Percentiles rank a stretch among this genome's conserved stretches.
Conservation (phyloP, 2,888 invertebrate genomes). For the Malthinus seriepunctatus region DNA sequence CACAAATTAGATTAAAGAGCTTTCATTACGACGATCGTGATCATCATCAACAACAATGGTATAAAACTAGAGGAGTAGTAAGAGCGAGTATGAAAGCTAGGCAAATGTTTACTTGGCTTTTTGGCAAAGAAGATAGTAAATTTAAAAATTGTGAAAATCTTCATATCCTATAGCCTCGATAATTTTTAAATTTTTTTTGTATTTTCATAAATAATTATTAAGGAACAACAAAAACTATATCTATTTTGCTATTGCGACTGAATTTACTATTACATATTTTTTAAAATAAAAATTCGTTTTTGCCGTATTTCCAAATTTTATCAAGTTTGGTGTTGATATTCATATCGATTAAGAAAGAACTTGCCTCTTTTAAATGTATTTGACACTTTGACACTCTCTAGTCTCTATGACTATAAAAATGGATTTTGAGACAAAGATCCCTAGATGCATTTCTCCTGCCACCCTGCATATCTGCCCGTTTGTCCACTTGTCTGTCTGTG, state of each 20-base stretch:
- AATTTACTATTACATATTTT: conserved; percentile 7
- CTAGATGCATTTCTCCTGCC: no score
- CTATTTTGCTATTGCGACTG: conserved; percentile 22
- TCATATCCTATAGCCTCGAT: conserved; percentile 71
- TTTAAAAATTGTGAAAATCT: conserved; percentile 92
- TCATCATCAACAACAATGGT: conserved; percentile 66
- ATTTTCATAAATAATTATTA: conserved; percentile 13
- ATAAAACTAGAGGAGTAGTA: conserved; percentile 82
- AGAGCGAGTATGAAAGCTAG: conserved; percentile 88
- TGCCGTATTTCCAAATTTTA: no score
- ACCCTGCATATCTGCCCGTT: no score
- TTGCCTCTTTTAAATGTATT: no score
- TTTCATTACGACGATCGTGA: conserved; percentile 58
- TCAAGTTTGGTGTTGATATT: no score
- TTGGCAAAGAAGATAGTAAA: conserved; percentile 88
- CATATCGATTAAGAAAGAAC: no score
- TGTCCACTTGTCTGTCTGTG: no score
- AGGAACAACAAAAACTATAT: conserved; percentile 11
- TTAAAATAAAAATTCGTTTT: background rate
- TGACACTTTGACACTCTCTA: no score
- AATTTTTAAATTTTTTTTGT: conserved; percentile 8
- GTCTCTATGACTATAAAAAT: no score
- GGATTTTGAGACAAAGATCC: no score
- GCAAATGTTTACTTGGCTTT: conserved; percentile 89
- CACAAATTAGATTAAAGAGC: conserved; percentile 85